Percentiles rank a stretch among this genome's conserved stretches.
Evolutionary conservation across 2,888 invertebrate species (phyloP).

Genomic region (Cylindroiulus punctatus): DNA sequence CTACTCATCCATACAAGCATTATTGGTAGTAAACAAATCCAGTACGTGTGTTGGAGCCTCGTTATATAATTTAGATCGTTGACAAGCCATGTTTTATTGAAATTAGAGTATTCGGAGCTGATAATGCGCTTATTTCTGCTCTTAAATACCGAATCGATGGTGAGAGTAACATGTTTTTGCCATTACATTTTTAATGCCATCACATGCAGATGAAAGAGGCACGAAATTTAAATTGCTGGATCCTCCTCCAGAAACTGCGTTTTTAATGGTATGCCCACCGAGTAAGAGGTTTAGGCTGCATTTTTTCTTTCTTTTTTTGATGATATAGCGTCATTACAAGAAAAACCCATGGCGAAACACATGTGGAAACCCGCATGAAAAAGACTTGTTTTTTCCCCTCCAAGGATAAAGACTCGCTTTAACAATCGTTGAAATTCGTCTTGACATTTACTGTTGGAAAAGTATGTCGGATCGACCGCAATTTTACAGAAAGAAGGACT

Average conservation of each 20-base stretch:
- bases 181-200: neutral
- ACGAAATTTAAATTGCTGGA: neutral
- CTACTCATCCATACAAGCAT: too few species aligned
- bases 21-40: too few species aligned
- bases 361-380: neutral
- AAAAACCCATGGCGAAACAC: constrained; percentile 16
- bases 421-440: constrained; percentile 26
- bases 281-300: neutral
- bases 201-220: neutral
- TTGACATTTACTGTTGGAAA: constrained; percentile 32
- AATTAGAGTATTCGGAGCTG: neutral
- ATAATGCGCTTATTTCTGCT: neutral
- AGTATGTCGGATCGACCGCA: constrained; percentile 20
- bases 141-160: neutral
- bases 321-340: neutral
- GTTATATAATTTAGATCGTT: too few species aligned
- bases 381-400: neutral
- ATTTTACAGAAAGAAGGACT: constrained; percentile 19
- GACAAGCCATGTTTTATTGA: neutral
- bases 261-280: neutral
- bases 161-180: constrained; percentile 32
- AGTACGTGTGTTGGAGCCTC: too few species aligned
- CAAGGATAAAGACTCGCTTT: constrained; percentile 26
- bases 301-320: too few species aligned
- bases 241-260: neutral